Conservation (phyloP, 2,888 invertebrate genomes). For the Diadegma fenestrale region DNA sequence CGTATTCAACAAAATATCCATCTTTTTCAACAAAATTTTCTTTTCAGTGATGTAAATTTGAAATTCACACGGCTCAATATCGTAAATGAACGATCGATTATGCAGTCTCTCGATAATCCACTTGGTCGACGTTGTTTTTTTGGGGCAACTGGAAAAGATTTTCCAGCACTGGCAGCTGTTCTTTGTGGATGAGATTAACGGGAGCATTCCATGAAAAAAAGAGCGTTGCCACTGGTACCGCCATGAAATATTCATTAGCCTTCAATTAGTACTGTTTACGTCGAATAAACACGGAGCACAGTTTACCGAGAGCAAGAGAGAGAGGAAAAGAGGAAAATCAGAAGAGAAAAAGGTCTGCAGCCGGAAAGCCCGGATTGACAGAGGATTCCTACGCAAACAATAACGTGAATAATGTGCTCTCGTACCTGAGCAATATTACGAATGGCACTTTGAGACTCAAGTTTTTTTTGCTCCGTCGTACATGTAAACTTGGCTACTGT, state of each 20-base stretch:
- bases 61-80: too few species aligned
- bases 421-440: conserved; percentile 80
- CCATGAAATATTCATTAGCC: conserved; percentile 81
- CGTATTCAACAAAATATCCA: too few species aligned
- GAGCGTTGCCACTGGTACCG: conserved; percentile 45
- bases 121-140: neutral
- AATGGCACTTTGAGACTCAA: conserved; percentile 74
- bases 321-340: neutral
- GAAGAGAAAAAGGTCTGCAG: conserved; percentile 13
- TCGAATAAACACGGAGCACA: conserved; percentile 78
- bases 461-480: conserved; percentile 32
- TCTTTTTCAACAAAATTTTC: too few species aligned
- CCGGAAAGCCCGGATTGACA: conserved; percentile 63
- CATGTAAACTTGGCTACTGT: conserved; percentile 31
- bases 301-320: conserved; percentile 69
- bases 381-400: conserved; percentile 70
- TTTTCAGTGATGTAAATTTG: neutral
- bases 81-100: neutral
- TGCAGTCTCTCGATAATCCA: neutral
- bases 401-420: conserved; percentile 62
- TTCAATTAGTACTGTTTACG: conserved; percentile 83
- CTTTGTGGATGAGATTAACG: conserved; percentile 29
- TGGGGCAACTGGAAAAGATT: neutral
- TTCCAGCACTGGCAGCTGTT: conserved; percentile 29
- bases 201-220: conserved; percentile 16